These are phyloP conservation scores for Dermolepida albohirtum DNA, from an alignment of 2,888 invertebrate genomes.

Conservation along the genomic window DNA sequence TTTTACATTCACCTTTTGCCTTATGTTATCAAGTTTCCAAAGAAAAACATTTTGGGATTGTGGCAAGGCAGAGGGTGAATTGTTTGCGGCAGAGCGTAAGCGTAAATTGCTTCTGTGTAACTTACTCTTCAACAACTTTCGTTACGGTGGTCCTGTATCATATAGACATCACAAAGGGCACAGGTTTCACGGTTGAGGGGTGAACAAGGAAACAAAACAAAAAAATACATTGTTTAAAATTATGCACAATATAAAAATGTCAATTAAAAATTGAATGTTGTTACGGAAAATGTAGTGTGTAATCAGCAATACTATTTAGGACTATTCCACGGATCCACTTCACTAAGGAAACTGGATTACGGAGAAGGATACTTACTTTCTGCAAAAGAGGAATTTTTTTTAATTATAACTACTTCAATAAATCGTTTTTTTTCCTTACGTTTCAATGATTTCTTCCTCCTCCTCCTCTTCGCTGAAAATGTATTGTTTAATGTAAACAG, in stretches of 20 bases:
- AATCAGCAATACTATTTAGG: slow-evolving; percentile 12
- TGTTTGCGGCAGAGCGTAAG: slow-evolving; percentile 40
- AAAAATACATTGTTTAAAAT: slow-evolving; percentile 57
- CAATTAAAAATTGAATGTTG: slow-evolving; percentile 18
- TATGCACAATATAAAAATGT: slow-evolving; percentile 49
- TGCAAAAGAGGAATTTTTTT: slow-evolving; percentile 62
- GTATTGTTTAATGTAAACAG: slow-evolving; percentile 53
- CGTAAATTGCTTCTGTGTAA: slow-evolving; percentile 46
- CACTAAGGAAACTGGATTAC: slow-evolving; percentile 20
- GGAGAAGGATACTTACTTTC: slow-evolving; percentile 66
- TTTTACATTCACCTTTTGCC: slow-evolving; percentile 34
- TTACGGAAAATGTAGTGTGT: slow-evolving; percentile 9
- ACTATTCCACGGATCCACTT: slow-evolving; percentile 23
- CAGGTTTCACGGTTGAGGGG: slow-evolving; percentile 53
- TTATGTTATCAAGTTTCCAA: slow-evolving; percentile 16
- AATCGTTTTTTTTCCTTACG: slow-evolving; percentile 70
- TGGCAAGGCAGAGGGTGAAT: slow-evolving; percentile 32
- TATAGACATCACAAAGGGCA: slow-evolving; percentile 54
- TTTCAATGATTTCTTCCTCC: slow-evolving; percentile 81
- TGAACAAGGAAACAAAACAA: slow-evolving; percentile 58
- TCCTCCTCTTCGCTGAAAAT: slow-evolving; percentile 76
- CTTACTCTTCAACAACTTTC: slow-evolving; percentile 62
- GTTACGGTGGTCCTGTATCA: slow-evolving; percentile 60
- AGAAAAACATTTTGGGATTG: slow-evolving; percentile 8
- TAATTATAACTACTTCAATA: not conserved